phyloP scores from a whole-genome alignment of 2,797 vertebrate species.

The Lepilemur septentrionalis region DNA sequence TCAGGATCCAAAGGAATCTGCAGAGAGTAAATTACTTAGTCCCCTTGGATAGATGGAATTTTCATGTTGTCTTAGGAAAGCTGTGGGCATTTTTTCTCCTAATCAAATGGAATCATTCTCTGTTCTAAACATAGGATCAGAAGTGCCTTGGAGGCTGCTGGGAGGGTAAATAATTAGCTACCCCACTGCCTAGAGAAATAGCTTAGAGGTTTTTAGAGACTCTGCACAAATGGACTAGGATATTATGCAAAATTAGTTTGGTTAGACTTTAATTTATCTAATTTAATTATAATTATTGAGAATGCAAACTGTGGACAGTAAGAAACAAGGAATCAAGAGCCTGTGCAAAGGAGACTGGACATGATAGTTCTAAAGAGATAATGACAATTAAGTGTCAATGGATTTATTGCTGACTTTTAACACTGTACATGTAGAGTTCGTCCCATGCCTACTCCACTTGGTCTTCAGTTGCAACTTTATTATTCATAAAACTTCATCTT shows the following conservation, averaged over 20 bases:
- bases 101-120: constrained; percentile 77
- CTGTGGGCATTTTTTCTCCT: constrained; percentile 74
- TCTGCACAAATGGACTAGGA: constrained; percentile 83
- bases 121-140: constrained; percentile 80
- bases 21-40: constrained; percentile 77
- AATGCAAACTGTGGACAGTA: constrained; percentile 79
- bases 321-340: constrained; percentile 72
- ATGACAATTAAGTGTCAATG: constrained; percentile 59
- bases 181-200: constrained; percentile 84
- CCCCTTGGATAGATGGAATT: constrained; percentile 79
- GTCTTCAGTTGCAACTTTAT: constrained; percentile 65
- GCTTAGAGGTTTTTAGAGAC: constrained; percentile 82
- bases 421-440: neutral
- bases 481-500: constrained; percentile 62
- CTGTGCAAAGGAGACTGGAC: constrained; percentile 32
- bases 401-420: constrained; percentile 72
- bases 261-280: constrained; percentile 85
- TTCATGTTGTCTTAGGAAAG: constrained; percentile 77
- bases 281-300: constrained; percentile 85
- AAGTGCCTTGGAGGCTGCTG: constrained; percentile 82
- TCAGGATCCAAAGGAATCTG: constrained; percentile 78
- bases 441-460: neutral
- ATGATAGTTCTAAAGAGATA: constrained; percentile 51
- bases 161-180: constrained; percentile 86
- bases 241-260: constrained; percentile 85